Base-by-base conservation (phyloP, 1,140 invertebrate genomes). In the Drosophila oshimai region DNA sequence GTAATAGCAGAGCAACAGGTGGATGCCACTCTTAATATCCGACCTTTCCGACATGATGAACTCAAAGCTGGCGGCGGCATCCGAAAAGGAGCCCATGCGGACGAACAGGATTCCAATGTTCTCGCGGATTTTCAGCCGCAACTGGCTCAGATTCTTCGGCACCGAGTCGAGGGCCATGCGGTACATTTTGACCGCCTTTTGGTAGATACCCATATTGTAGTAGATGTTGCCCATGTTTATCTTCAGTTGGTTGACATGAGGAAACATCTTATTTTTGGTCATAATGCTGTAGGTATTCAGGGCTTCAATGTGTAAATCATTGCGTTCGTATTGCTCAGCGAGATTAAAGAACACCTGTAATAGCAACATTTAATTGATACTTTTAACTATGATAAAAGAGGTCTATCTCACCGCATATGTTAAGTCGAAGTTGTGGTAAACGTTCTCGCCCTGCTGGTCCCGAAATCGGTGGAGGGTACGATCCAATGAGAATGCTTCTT, bases 141-240 rank as follows among this genome's bases (percentile, higher is more conserved):
- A 91, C 92, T 97, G 95, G 90, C 98, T 98, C 84, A 99, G 96
- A 17, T 95, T 96, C 29, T 96, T 96, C 1, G 97, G 96, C 4
- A 98, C 96, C 92, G 98, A 98, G 92, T 99, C 98, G 33, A 99
- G 92, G 7, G 98, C 98, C 98, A 99, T 99, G 78, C 97, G 93
- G 89, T 99, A 99, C 93, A 99, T 96, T 92, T 99, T 99, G 39
- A 99, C 95, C 4, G 99, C 98, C 92, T 99, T 98, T 12, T 95
- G 94, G 81, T 96, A 97, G 84, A 99, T 97, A 24, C 97, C 97
- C 93, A 98, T 96, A 91, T 96, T 96, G 70, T 97, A 98, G 91
- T 99, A 98, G 89, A 99, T 98, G 90, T 99, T 99, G 2, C 98
- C 99, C 95, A 99, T 99, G 88, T 99, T 99, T 0, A 99, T 95